Base-by-base conservation (phyloP, 2,113 vertebrate genomes). In the Edolisoma coerulescens region DNA sequence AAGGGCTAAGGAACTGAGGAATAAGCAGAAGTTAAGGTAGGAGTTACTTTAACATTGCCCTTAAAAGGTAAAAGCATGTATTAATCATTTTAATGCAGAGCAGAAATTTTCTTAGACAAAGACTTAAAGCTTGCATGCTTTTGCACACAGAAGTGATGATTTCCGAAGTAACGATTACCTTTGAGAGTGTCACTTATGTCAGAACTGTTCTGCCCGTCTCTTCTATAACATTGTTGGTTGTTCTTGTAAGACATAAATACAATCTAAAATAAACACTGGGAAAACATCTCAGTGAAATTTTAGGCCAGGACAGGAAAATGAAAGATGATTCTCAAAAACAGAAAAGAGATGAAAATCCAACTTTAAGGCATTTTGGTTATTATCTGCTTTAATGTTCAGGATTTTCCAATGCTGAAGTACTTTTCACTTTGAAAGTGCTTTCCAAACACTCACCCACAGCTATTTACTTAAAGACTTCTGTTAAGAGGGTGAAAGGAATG, bases 401-500 rank as follows among this genome's bases (percentile, higher is more conserved):
- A 47, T 77, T 87, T 85, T 87, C 52, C 45, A 87, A 3, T 28
- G 33, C 52, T 35, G 8, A 83, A 81, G 44, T 64, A 71, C 49
- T 75, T 90, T 84, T 37, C 15, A 42, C 68, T 79, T 78, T 75
- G 26, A 64, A 92, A 94, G 57, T 81, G 33, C 76, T 94, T 93
- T 95, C 44, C 53, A 92, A 96, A 95, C 88, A 96, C 65, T 95
- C 20, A 57, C 45, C 13, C 76, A 57, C 47, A 86, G 16, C 61
- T 95, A 68, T 95, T 95, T 94, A 94, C 79, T 78, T 96, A 90
- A 87, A 75, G 64, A 82, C 30, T 87, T 81, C 60, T 93, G 32
- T 74, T 89, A 82, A 84, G 90, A 88, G 69, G 32, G 18, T 87
- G 77, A 86, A 94, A 97, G 86, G 88, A 95, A 96, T 95, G 88